A percentile compares a stretch with the other conserved stretches of the same genome.
Conservation (phyloP, 2,113 vertebrate genomes). For the Rhinoderma darwinii region DNA sequence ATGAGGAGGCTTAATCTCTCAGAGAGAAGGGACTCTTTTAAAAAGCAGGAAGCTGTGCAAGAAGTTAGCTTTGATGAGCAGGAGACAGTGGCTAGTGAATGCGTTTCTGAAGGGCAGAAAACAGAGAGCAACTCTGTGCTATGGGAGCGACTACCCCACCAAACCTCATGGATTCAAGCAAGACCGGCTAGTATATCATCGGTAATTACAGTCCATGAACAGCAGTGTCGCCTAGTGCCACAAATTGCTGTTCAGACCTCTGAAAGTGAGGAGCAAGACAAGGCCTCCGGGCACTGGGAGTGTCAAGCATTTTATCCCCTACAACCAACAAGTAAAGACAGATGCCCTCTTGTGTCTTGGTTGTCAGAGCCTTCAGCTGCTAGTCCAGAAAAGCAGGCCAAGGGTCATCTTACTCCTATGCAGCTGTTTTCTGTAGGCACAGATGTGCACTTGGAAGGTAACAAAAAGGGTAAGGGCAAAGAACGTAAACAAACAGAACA, state of each 20-base stretch:
- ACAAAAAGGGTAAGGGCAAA: constrained; percentile 20
- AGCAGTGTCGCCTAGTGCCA: constrained; percentile 75
- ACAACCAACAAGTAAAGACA: constrained; percentile 50
- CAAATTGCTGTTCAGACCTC: constrained; percentile 90
- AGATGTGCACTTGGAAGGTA: constrained; percentile 17
- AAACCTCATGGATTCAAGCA: constrained; percentile 67
- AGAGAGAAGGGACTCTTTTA: constrained; percentile 93
- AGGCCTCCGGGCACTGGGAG: constrained; percentile 64
- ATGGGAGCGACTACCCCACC: constrained; percentile 21
- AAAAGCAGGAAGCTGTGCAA: constrained; percentile 96
- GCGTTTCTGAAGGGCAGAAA: constrained; percentile 41
- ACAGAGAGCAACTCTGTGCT: not conserved
- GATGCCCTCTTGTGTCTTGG: constrained; percentile 36
- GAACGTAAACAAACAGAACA: not conserved
- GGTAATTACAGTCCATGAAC: constrained; percentile 52
- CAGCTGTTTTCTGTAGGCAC: not conserved
- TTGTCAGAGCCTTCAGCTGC: constrained; percentile 4
- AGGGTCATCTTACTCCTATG: not conserved
- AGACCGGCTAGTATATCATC: constrained; percentile 27
- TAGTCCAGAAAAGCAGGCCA: not conserved
- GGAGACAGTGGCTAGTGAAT: constrained; percentile 65
- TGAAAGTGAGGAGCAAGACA: constrained; percentile 76
- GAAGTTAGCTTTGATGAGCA: constrained; percentile 96
- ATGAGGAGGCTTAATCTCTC: constrained; percentile 94
- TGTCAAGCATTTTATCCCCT: constrained; percentile 74